Conservation (phyloP, 2,888 invertebrate genomes). For the Euspilapteryx auroguttella region DNA sequence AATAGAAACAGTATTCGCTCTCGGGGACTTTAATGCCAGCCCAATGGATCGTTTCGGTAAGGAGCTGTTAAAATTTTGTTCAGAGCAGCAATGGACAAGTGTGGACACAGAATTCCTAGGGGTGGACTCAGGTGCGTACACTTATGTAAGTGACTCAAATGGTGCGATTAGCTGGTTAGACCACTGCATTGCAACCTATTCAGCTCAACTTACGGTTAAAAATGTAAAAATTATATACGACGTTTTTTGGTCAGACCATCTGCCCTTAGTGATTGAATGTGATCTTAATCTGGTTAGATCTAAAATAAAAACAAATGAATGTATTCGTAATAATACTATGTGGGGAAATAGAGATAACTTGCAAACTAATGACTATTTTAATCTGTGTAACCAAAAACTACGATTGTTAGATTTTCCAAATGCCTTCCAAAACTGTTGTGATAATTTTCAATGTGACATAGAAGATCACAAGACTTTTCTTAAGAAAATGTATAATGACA, state of each 20-base stretch:
- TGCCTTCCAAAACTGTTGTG: neutral
- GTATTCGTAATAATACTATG: neutral
- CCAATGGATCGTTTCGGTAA: neutral
- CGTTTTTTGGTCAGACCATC: slow-evolving; percentile 2
- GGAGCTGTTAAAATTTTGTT: neutral
- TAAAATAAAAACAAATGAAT: neutral
- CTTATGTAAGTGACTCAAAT: neutral
- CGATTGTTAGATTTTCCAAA: neutral
- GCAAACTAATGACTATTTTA: neutral
- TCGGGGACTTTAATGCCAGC: neutral
- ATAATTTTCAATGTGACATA: neutral
- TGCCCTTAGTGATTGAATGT: neutral
- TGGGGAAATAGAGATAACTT: neutral
- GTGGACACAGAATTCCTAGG: slow-evolving; percentile 1
- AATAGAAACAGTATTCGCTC: neutral
- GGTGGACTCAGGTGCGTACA: neutral
- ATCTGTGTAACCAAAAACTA: too few species aligned
- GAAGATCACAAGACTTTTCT: neutral
- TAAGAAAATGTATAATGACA: neutral
- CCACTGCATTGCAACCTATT: slow-evolving; percentile 1
- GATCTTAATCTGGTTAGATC: neutral
- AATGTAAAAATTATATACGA: neutral
- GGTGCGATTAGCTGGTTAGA: slow-evolving; percentile 2
- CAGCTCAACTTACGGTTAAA: neutral
- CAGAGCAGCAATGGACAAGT: slow-evolving; percentile 1